phyloP scores from a whole-genome alignment of 2,888 invertebrate species.

The Bedellia somnulentella region DNA sequence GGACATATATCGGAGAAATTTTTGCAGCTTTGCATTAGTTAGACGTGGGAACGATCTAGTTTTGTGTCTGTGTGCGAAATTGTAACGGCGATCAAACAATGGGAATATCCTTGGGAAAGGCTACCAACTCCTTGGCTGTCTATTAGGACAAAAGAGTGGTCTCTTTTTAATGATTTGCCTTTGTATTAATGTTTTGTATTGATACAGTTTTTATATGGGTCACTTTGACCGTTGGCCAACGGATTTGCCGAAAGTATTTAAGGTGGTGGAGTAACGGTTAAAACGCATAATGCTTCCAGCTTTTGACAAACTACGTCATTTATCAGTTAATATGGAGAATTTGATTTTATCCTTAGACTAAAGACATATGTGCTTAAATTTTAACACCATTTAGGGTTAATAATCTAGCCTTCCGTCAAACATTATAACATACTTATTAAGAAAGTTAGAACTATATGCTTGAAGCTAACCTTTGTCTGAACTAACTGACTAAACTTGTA shows the following conservation, averaged over 20 bases:
- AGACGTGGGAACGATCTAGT: slow-evolving; percentile 54
- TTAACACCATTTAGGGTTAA: no score
- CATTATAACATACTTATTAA: no score
- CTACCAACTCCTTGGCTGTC: slow-evolving; percentile 3
- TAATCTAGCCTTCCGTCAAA: no score
- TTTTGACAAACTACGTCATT: no score
- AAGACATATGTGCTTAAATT: no score
- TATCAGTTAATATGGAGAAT: no score
- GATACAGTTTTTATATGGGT: slow-evolving; percentile 45
- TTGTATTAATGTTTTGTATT: slow-evolving; percentile 36
- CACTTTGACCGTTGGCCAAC: slow-evolving; percentile 53
- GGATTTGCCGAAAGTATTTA: slow-evolving; percentile 53
- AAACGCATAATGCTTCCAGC: slow-evolving; percentile 9
- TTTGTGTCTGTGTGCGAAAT: slow-evolving; percentile 43
- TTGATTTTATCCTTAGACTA: no score
- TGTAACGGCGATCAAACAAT: slow-evolving; percentile 40
- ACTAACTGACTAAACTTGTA: no score
- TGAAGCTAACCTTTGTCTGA: no score
- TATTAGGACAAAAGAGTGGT: slow-evolving; percentile 43
- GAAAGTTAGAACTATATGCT: no score
- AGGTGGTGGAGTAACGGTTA: slow-evolving; percentile 27
- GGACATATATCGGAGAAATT: slow-evolving; percentile 48
- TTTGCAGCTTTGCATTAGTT: slow-evolving; percentile 33
- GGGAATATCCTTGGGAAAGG: slow-evolving; percentile 31
- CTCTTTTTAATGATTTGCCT: slow-evolving; percentile 56